Base-by-base conservation (phyloP, 53 echinoderm and acorn worm genomes). In the Actinopyga echinites region DNA sequence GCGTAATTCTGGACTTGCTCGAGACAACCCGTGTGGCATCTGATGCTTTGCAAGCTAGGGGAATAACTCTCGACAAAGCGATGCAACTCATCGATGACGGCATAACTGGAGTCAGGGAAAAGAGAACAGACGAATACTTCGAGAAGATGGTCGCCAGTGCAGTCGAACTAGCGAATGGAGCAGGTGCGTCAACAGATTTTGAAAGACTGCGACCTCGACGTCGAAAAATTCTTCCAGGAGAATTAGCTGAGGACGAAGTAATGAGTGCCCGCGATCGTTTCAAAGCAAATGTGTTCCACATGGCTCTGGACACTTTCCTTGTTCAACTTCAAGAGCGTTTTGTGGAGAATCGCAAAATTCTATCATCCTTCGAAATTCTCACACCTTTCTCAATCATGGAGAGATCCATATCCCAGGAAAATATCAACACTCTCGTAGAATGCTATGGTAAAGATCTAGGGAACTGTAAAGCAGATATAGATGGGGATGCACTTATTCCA, bases 1-100 rank as follows among this genome's bases (percentile, higher is more conserved):
- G 62, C 62, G 28, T 62, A 0, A 37, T 69, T 11, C 22, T 40
- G 42, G 71, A 69, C 71, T 20, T 69, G 34, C 42, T 69, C 35
- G 71, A 69, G 42, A 69, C 37, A 31, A 69, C 71, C 42, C 71
- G 71, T 69, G 42, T 35, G 42, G 71, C 71, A 40, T 69, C 71
- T 34, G 71, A 69, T 40, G 71, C 38, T 69, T 69, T 69, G 22
- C 71, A 69, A 40, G 5, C 71, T 40, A 34, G 71, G 11, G n/a
- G 42, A 17, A 37, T 69, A 17, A 1, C 35, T 0, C 34, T 36
- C 22, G 71, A 37, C 38, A 37, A 17, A 37, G 71, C 40, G 32
- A 36, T 37, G 35, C 71, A 37, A n/a, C 71, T 69, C 35, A 69
- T 69, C 6, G 71, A 69, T 17, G 71, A 69, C 21, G 17, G 33